A percentile compares a stretch with the other conserved stretches of the same genome.
phyloP scores from a whole-genome alignment of 2,797 vertebrate genomes.

The Clarias pachynema region DNA sequence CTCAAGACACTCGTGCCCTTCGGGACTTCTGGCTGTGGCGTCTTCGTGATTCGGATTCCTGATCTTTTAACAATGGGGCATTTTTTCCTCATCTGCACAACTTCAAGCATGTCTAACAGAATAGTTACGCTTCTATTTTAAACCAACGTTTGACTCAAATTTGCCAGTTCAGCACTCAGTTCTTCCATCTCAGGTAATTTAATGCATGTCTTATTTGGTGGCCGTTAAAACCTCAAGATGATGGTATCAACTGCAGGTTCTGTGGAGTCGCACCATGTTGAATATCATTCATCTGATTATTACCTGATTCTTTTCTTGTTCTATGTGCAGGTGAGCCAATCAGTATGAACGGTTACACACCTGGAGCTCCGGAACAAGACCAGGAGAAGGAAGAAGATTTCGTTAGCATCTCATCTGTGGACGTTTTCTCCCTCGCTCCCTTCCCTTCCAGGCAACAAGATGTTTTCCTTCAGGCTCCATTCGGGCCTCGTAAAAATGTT shows the following conservation, averaged over 20 bases:
- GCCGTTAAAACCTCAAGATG: not conserved
- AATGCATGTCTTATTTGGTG: not conserved
- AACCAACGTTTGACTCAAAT: not conserved
- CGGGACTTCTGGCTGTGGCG: not conserved
- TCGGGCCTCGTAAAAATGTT: slow-evolving; percentile 79
- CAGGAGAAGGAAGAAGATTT: slow-evolving; percentile 49
- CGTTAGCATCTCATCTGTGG: slow-evolving; percentile 57
- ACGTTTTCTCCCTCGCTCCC: slow-evolving; percentile 86
- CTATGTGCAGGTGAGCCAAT: slow-evolving; percentile 42
- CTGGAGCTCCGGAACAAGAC: not conserved
- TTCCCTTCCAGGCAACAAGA: slow-evolving; percentile 73
- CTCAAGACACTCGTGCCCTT: not conserved
- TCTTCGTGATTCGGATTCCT: not conserved
- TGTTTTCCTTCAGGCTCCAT: slow-evolving; percentile 90
- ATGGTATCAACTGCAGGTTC: not conserved
- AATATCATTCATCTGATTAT: not conserved
- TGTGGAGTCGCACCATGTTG: not conserved
- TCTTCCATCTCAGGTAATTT: not conserved
- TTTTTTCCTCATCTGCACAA: not conserved
- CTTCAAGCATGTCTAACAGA: not conserved
- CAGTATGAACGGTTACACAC: slow-evolving; percentile 36
- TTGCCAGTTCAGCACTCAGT: not conserved
- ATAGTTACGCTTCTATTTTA: not conserved
- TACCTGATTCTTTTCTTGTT: not conserved
- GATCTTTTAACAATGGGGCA: slow-evolving; percentile 1